Conservation (phyloP, 2,797 vertebrate genomes). For the Danio tinwini region DNA sequence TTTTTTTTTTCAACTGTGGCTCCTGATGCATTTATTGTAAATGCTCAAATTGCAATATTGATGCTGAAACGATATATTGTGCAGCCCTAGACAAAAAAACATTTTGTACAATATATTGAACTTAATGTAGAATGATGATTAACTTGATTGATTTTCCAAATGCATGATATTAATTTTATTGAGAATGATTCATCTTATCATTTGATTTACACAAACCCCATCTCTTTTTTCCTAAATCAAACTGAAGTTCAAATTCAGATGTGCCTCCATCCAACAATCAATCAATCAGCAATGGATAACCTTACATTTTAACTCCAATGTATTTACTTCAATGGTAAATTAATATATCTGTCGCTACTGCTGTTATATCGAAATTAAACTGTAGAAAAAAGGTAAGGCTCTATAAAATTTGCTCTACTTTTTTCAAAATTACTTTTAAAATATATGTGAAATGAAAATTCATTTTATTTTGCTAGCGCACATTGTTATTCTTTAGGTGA, state of each 20-base stretch:
- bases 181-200: not conserved
- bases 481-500: no score
- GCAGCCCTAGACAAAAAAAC: no score
- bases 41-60: no score
- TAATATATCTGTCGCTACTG: not conserved
- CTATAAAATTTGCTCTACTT: no score
- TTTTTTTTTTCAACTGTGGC: no score
- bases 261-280: not conserved
- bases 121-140: not conserved
- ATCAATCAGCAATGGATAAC: not conserved
- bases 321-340: not conserved
- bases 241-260: not conserved
- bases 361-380: no score
- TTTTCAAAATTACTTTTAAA: no score
- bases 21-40: no score
- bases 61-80: no score
- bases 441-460: no score
- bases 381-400: no score
- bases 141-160: not conserved
- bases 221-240: not conserved
- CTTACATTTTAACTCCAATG: not conserved
- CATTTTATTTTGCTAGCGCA: no score
- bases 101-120: not conserved
- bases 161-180: not conserved
- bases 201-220: not conserved